Percentiles rank a stretch among this genome's conserved stretches.
These are phyloP conservation scores for Xylophagus ater DNA, from an alignment of 2,888 invertebrate species.

Conservation along the genomic window DNA sequence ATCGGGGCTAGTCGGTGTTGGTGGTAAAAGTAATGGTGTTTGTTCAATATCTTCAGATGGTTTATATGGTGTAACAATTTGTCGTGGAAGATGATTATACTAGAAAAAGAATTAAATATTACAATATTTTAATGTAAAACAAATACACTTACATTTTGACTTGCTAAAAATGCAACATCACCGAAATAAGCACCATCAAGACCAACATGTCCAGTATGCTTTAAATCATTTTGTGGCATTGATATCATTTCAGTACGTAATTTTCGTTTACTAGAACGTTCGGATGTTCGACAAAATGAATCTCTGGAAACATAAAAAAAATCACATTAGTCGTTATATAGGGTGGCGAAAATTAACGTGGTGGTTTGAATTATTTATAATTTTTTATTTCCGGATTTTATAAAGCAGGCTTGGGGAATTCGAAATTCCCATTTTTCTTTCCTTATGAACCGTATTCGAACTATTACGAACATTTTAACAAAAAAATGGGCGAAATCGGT, in stretches of 20 bases:
- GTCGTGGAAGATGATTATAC: constrained; percentile 72
- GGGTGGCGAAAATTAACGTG: too few relatives aligned
- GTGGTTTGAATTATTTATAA: too few relatives aligned
- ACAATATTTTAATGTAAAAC: not conserved
- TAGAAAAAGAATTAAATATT: constrained; percentile 28
- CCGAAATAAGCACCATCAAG: constrained; percentile 96
- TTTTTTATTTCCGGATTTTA: too few relatives aligned
- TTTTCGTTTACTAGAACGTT: constrained; percentile 51
- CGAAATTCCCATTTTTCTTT: not conserved
- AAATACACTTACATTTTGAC: constrained; percentile 32
- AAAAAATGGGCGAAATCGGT: too few relatives aligned
- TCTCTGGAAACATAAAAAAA: constrained; percentile 35
- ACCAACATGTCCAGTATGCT: constrained; percentile 93
- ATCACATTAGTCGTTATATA: too few relatives aligned
- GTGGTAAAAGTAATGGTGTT: constrained; percentile 50
- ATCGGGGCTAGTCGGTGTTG: constrained; percentile 39
- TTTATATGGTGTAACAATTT: constrained; percentile 80
- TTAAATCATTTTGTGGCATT: constrained; percentile 90
- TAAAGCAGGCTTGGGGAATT: too few relatives aligned
- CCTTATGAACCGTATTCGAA: not conserved
- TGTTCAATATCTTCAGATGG: constrained; percentile 74
- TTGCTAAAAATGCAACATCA: constrained; percentile 59
- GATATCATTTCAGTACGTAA: constrained; percentile 90
- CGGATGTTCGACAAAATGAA: constrained; percentile 48
- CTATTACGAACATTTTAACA: too few relatives aligned